Conservation (phyloP, 35 echinoderm and acorn worm genomes). For the Stichopus chloronotus region DNA sequence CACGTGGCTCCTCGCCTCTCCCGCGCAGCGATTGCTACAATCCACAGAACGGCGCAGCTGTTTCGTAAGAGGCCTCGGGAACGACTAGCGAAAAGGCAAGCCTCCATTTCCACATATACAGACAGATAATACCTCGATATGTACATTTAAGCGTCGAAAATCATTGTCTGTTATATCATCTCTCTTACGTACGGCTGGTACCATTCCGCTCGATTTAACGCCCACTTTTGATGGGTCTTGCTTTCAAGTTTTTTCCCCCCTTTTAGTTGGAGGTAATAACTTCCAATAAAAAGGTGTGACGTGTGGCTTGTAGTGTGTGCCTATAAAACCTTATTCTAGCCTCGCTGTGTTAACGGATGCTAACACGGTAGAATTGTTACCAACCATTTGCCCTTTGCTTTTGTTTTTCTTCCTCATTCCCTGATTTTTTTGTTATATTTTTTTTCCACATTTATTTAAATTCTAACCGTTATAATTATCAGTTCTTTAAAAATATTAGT, state of each 20-base stretch:
- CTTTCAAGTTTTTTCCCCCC: not conserved
- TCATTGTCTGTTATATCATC: slow-evolving; percentile 24
- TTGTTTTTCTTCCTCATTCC: not conserved
- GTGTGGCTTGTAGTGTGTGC: not conserved
- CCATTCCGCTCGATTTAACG: slow-evolving; percentile 43
- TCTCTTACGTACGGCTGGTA: slow-evolving; percentile 23
- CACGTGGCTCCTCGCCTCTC: slow-evolving; percentile 18
- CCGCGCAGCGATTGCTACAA: slow-evolving; percentile 7
- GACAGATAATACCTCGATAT: too few species aligned
- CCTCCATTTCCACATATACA: not conserved
- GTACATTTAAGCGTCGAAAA: not conserved
- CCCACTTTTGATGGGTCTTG: not conserved
- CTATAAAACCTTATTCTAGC: not conserved
- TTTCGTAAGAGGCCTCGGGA: slow-evolving; percentile 37
- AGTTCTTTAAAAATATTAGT: too few species aligned
- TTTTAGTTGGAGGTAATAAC: slow-evolving; percentile 12
- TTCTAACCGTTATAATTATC: too few species aligned
- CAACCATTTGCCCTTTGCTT: not conserved
- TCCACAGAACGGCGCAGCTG: slow-evolving; percentile 31
- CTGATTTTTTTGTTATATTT: too few species aligned
- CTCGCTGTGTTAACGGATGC: slow-evolving; percentile 49
- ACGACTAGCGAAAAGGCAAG: not conserved
- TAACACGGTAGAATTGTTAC: slow-evolving; percentile 42
- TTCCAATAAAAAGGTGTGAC: slow-evolving; percentile 34
- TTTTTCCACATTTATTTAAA: too few species aligned